Evolutionary conservation across 2,113 vertebrate species (phyloP).

Genomic region (Centrocercus urophasianus): DNA sequence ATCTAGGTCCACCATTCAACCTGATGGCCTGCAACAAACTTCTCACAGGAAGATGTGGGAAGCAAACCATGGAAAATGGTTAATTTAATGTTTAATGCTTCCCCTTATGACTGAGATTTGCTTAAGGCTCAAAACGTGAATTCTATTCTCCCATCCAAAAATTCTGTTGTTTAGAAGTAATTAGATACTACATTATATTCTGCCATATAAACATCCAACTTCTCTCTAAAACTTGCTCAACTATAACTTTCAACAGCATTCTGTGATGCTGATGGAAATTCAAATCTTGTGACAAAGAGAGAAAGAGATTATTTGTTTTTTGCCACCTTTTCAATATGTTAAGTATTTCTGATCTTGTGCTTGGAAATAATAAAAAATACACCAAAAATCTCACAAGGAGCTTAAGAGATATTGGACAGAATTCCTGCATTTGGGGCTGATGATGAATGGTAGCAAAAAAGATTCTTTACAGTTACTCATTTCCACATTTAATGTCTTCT

Average conservation of each 20-base stretch:
- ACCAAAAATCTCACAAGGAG: neutral
- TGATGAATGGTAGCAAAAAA: neutral
- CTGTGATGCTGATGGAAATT: neutral
- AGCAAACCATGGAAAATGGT: neutral
- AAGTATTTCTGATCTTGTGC: neutral
- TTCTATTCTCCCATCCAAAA: neutral
- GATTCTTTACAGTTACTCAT: neutral
- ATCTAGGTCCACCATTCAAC: neutral
- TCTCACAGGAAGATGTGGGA: neutral
- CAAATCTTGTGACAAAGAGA: neutral
- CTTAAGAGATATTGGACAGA: neutral
- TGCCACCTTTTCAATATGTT: neutral
- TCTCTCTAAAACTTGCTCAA: neutral
- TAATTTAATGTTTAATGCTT: neutral
- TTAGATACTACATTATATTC: neutral
- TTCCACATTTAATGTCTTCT: constrained; percentile 13
- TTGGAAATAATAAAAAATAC: neutral
- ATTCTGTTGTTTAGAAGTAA: neutral
- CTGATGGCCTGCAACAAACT: neutral
- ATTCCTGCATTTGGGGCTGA: neutral
- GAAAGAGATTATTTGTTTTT: neutral
- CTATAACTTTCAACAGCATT: neutral
- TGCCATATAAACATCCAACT: neutral
- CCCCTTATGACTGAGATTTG: neutral
- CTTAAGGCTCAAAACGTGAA: neutral